Evolutionary conservation across 1,140 invertebrate genomes (phyloP).

Genomic region (Euura saliciscinereae): DNA sequence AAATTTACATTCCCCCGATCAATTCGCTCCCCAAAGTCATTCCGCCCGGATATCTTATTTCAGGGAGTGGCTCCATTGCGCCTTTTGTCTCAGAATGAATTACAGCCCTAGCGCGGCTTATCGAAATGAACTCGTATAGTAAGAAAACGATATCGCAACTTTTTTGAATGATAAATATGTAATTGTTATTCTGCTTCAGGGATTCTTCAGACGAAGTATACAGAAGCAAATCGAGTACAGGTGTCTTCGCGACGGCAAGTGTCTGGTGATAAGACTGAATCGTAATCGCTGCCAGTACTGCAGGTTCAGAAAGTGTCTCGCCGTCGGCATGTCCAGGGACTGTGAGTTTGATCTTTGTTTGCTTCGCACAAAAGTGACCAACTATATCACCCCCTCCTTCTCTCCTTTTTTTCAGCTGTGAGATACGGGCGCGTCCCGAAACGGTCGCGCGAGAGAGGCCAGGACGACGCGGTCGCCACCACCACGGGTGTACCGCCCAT

Average conservation of each 20-base stretch:
- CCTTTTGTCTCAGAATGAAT: too few species aligned
- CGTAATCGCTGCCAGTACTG: conserved; percentile 98
- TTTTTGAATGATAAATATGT: too few species aligned
- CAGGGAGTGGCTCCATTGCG: too few species aligned
- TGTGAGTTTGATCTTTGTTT: conserved; percentile 68
- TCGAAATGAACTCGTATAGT: too few species aligned
- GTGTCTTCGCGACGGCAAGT: conserved; percentile 95
- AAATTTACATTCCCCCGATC: not conserved
- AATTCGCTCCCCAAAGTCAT: not conserved
- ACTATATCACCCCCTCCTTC: not conserved
- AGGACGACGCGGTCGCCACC: conserved; percentile 54
- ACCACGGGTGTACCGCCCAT: conserved; percentile 36
- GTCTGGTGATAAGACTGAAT: conserved; percentile 94
- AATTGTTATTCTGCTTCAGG: conserved; percentile 64
- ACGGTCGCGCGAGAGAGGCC: conserved; percentile 81
- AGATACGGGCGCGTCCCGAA: conserved; percentile 95
- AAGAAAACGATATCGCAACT: too few species aligned
- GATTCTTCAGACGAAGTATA: conserved; percentile 87
- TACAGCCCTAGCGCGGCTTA: too few species aligned
- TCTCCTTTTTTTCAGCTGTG: conserved; percentile 74
- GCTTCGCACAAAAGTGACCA: conserved; percentile 6
- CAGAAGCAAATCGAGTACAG: conserved; percentile 99
- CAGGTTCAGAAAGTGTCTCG: conserved; percentile 97
- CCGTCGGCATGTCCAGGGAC: conserved; percentile 97
- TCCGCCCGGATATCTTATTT: not conserved